Conservation (phyloP, 2,797 vertebrate genomes). For the Sphenopsis melanotis region DNA sequence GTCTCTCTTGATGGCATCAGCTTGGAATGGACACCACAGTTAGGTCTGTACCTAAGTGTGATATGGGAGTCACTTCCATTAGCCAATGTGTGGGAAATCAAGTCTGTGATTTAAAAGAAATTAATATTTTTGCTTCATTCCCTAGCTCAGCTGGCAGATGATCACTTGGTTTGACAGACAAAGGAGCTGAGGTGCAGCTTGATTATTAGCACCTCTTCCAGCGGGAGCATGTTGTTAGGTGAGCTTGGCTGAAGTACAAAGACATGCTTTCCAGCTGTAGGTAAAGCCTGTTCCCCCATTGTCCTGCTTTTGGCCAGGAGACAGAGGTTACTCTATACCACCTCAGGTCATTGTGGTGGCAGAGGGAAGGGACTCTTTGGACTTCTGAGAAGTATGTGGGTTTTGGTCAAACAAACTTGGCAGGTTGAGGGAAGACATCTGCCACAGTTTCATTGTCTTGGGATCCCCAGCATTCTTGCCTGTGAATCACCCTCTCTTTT, state of each 20-base stretch:
- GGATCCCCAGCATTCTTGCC: background rate
- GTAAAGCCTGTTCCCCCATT: background rate
- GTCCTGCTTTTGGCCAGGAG: background rate
- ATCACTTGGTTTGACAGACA: background rate
- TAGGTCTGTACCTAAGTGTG: background rate
- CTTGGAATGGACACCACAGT: background rate
- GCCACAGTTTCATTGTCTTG: background rate
- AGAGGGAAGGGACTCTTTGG: background rate
- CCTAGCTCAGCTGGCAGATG: accelerated
- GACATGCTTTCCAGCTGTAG: background rate
- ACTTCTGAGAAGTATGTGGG: background rate
- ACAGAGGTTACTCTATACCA: accelerated
- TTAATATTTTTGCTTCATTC: background rate
- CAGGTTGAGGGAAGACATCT: background rate
- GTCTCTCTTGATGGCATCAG: background rate
- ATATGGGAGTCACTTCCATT: background rate
- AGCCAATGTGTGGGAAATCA: background rate
- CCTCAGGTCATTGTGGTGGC: too few relatives aligned
- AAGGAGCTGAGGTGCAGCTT: background rate
- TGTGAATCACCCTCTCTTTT: background rate
- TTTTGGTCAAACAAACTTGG: background rate
- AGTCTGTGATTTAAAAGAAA: background rate
- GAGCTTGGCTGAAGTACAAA: background rate
- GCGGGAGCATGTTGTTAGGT: background rate
- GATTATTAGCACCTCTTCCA: background rate